A percentile compares a stretch with the other conserved stretches of the same genome.
Conservation (phyloP, 2,113 vertebrate genomes). For the Eretmochelys imbricata region DNA sequence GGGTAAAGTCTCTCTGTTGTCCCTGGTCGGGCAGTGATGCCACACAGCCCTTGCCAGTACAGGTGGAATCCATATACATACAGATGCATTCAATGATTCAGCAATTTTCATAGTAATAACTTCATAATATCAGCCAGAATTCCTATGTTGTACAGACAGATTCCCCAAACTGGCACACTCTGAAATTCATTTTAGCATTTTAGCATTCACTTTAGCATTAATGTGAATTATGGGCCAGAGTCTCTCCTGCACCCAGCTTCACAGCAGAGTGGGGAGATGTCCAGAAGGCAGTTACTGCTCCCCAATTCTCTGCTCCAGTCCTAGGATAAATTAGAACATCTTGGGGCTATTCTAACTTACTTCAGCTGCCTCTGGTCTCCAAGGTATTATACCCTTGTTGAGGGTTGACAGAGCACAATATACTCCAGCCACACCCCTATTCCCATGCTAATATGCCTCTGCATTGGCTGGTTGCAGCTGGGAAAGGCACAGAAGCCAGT, state of each 20-base stretch:
- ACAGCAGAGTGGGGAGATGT: neutral
- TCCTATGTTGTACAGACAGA: neutral
- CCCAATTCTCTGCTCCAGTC: neutral
- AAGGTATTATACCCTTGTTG: neutral
- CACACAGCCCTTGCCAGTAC: neutral
- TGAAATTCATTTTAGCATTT: too few relatives aligned
- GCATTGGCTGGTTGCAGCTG: accelerated
- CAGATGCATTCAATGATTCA: neutral
- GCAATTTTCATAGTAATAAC: neutral
- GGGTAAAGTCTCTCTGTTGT: neutral
- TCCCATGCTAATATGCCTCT: neutral
- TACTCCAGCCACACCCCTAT: neutral
- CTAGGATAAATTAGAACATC: neutral
- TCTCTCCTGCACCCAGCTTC: neutral
- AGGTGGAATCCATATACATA: neutral
- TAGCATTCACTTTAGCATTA: too few relatives aligned
- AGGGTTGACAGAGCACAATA: neutral
- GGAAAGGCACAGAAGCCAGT: neutral
- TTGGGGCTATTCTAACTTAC: neutral
- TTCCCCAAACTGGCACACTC: neutral
- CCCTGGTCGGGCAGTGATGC: neutral
- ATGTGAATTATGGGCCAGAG: too few relatives aligned
- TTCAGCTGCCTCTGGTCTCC: neutral
- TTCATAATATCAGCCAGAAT: neutral
- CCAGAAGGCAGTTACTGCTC: neutral